These are phyloP conservation scores for Amblyteles armatorius DNA, from an alignment of 2,888 invertebrate genomes.

Conservation along the genomic window DNA sequence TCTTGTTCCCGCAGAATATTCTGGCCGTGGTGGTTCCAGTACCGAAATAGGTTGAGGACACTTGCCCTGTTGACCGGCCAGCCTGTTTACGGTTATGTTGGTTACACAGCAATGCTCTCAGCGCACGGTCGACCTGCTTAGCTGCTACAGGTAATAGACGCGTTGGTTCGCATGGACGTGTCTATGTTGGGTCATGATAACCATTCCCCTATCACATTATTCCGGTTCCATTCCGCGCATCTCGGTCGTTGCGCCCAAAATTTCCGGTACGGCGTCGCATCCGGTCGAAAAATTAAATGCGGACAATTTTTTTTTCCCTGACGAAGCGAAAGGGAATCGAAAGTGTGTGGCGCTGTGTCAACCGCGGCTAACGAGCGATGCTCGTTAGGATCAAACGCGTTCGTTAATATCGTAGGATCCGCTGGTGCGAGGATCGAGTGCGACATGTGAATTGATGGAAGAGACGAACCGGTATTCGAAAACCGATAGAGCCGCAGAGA, in stretches of 20 bases:
- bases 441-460: conserved; percentile 1
- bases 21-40: conserved; percentile 17
- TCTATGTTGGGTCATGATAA: not conserved
- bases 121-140: conserved; percentile 46
- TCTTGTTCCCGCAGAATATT: conserved; percentile 23
- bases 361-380: not conserved
- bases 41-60: conserved; percentile 56
- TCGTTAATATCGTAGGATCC: not conserved
- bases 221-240: not conserved
- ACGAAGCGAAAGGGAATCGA: not conserved
- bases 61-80: conserved; percentile 26
- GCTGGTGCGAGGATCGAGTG: not conserved
- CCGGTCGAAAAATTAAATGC: not conserved
- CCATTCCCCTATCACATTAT: not conserved
- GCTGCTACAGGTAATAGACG: conserved; percentile 35
- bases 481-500: not conserved
- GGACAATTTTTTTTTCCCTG: not conserved
- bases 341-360: not conserved
- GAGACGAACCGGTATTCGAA: conserved; percentile 1
- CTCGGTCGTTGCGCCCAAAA: not conserved
- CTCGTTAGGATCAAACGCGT: conserved; percentile 10
- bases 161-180: not conserved
- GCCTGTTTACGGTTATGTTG: conserved; percentile 62
- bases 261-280: not conserved
- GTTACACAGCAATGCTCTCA: conserved; percentile 67